phyloP scores from a whole-genome alignment of 1,140 invertebrate genomes.

The Lordiphosa stackelbergi region DNA sequence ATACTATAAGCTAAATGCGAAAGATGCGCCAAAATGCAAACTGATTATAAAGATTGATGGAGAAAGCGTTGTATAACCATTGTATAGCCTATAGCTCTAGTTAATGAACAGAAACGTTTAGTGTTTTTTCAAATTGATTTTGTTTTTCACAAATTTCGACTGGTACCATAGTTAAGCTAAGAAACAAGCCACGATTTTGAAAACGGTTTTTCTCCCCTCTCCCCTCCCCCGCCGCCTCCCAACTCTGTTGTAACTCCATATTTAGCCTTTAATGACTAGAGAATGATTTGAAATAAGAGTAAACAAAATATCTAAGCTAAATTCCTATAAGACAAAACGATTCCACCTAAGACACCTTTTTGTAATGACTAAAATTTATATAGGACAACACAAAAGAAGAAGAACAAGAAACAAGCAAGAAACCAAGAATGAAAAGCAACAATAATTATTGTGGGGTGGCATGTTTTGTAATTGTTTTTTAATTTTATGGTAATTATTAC shows the following conservation, averaged over 20 bases:
- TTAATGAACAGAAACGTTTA: constrained; percentile 28
- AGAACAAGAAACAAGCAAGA: constrained; percentile 23
- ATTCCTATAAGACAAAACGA: constrained; percentile 73
- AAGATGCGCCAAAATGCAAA: constrained; percentile 64
- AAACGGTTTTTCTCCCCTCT: constrained; percentile 22
- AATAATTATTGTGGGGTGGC: constrained; percentile 38
- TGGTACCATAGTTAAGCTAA: constrained; percentile 73
- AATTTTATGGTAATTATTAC: constrained; percentile 14
- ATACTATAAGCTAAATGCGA: constrained; percentile 61
- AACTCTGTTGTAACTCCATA: constrained; percentile 18
- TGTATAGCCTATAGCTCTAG: constrained; percentile 49
- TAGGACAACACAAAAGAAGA: constrained; percentile 38
- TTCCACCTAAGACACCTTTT: constrained; percentile 74
- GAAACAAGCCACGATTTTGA: constrained; percentile 34
- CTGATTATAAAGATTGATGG: constrained; percentile 32
- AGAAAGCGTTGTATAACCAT: constrained; percentile 41
- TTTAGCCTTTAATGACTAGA: constrained; percentile 69
- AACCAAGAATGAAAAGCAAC: constrained; percentile 17
- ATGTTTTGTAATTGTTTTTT: constrained; percentile 48
- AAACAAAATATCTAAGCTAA: constrained; percentile 72
- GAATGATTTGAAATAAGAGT: constrained; percentile 72
- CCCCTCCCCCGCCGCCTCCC: constrained; percentile 9
- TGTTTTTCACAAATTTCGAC: constrained; percentile 48
- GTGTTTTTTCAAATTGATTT: constrained; percentile 45
- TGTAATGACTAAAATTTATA: constrained; percentile 71